Evolutionary conservation across 2,888 invertebrate species (phyloP).

Genomic region (Fragum sueziense): DNA sequence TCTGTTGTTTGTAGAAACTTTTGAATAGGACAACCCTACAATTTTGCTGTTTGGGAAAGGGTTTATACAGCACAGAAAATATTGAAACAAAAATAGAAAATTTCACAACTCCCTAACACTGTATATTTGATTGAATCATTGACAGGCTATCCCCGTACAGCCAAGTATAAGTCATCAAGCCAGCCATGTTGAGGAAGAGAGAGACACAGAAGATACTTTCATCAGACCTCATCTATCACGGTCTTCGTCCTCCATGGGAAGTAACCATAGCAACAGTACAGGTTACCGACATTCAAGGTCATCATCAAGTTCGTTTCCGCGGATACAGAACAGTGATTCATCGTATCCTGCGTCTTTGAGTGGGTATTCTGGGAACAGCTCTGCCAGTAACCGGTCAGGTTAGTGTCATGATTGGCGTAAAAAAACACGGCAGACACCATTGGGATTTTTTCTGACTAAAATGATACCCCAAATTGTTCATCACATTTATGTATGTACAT

Average conservation of each 20-base stretch:
- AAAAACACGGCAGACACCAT: too few species aligned
- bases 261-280: constrained; percentile 5
- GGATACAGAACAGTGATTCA: constrained; percentile 2
- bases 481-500: too few species aligned
- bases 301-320: constrained; percentile 4
- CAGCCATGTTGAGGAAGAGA: neutral
- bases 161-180: constrained; percentile 2
- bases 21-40: too few species aligned
- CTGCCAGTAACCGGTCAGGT: constrained; percentile 19
- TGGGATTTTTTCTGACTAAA: too few species aligned
- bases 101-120: too few species aligned
- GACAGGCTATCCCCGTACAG: neutral
- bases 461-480: too few species aligned
- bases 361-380: constrained; percentile 6
- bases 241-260: constrained; percentile 11
- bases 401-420: neutral
- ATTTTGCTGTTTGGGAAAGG: too few species aligned
- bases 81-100: too few species aligned
- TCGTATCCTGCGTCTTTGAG: constrained; percentile 23
- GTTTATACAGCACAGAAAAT: too few species aligned
- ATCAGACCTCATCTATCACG: constrained; percentile 21
- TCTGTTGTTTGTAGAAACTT: too few species aligned
- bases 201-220: constrained; percentile 11
- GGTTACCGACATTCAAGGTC: constrained; percentile 11
- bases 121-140: too few species aligned